Conservation (phyloP, 2,888 invertebrate species). For the Folsomia candida region DNA sequence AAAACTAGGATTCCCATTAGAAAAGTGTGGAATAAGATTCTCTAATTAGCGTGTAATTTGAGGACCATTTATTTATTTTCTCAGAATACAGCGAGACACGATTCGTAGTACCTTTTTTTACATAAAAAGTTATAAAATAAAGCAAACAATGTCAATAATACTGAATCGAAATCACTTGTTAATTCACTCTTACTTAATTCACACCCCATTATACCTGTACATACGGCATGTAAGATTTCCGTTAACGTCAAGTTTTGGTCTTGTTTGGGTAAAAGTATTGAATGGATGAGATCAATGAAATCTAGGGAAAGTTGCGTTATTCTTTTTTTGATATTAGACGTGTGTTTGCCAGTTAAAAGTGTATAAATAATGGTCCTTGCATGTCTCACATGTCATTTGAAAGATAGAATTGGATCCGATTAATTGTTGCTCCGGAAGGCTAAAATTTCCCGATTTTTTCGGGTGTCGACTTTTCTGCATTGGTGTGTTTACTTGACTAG, state of each 20-base stretch:
- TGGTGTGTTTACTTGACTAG: not conserved
- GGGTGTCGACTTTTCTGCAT: not conserved
- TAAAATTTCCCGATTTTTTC: not conserved
- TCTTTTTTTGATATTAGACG: not conserved
- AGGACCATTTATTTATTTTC: no score
- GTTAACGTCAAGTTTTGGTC: not conserved
- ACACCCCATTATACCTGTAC: slow-evolving; percentile 2
- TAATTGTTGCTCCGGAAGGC: not conserved
- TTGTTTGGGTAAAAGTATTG: not conserved
- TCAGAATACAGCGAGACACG: no score
- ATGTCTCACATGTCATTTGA: slow-evolving; percentile 17
- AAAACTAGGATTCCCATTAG: slow-evolving; percentile 20
- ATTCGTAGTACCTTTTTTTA: no score
- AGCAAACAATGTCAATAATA: no score
- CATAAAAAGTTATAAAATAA: not conserved
- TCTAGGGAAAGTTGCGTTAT: slow-evolving; percentile 18
- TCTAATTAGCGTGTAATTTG: no score
- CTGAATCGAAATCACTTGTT: no score
- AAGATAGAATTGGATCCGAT: not conserved
- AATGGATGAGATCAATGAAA: slow-evolving; percentile 4
- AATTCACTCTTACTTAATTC: slow-evolving; percentile 14
- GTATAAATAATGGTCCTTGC: slow-evolving; percentile 13
- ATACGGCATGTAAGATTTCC: slow-evolving; percentile 13
- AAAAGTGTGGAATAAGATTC: slow-evolving; percentile 2
- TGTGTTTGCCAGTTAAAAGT: slow-evolving; percentile 3